Percentiles rank a stretch among this genome's conserved stretches.
These are phyloP conservation scores for Scaptodrosophila latifasciaeformis DNA, from an alignment of 2,888 invertebrate species.

Conservation along the genomic window DNA sequence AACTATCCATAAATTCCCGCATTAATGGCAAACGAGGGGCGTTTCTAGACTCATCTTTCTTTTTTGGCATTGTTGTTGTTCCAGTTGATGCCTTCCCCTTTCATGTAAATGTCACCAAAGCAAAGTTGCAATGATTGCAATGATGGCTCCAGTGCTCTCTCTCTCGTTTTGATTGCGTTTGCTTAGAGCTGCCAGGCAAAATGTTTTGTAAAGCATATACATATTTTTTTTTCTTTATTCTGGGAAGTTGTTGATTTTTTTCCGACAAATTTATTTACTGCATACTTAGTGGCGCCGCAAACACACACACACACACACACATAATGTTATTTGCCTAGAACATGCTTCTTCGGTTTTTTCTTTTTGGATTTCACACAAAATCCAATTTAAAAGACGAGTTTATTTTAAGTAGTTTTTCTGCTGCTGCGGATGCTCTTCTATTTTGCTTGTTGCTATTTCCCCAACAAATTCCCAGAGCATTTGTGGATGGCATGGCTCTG, in stretches of 20 bases:
- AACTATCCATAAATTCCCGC: slow-evolving; percentile 56
- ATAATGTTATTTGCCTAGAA: slow-evolving; percentile 24
- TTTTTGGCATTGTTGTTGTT: background rate
- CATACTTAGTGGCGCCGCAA: slow-evolving; percentile 7
- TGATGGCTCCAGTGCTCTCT: background rate
- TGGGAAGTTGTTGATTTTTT: slow-evolving; percentile 17
- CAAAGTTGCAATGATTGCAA: slow-evolving; percentile 46
- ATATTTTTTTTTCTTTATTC: no score
- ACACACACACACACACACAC: slow-evolving; percentile 7
- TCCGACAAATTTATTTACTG: slow-evolving; percentile 39
- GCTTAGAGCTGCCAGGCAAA: slow-evolving; percentile 36
- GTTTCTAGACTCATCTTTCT: slow-evolving; percentile 13
- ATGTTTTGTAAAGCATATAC: slow-evolving; percentile 53
- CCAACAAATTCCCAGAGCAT: slow-evolving; percentile 47
- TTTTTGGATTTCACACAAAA: slow-evolving; percentile 29
- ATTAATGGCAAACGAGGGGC: slow-evolving; percentile 52
- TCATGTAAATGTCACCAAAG: slow-evolving; percentile 55
- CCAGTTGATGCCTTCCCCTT: slow-evolving; percentile 53
- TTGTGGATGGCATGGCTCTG: slow-evolving; percentile 33
- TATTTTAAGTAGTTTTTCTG: slow-evolving; percentile 59
- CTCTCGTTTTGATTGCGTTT: slow-evolving; percentile 51
- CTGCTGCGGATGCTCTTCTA: no score
- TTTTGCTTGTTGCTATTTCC: no score
- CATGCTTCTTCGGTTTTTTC: slow-evolving; percentile 5
- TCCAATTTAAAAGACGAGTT: slow-evolving; percentile 58